Evolutionary conservation across 1,140 invertebrate species (phyloP).

Genomic region (Vanessa atalanta): DNA sequence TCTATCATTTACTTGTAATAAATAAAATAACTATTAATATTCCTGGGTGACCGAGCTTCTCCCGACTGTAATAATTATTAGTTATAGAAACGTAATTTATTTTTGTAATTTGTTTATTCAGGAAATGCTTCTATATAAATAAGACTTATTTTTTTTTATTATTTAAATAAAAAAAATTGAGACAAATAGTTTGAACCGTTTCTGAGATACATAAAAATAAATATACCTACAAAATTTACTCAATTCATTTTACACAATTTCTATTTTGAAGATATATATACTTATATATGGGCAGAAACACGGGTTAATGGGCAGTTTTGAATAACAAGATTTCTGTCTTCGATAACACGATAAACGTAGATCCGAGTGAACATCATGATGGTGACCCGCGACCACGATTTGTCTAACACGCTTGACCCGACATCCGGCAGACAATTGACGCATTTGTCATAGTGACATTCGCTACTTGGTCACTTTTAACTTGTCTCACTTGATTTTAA

Average conservation of each 20-base stretch:
- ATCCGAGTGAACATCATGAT: slow-evolving; percentile 20
- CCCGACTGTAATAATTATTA: no score
- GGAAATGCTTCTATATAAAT: no score
- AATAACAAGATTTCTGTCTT: background rate
- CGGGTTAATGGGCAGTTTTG: background rate
- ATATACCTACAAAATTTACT: no score
- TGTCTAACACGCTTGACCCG: slow-evolving; percentile 28
- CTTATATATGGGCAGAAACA: background rate
- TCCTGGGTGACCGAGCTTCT: no score
- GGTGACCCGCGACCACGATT: slow-evolving; percentile 29
- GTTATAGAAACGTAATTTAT: no score
- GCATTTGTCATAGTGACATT: slow-evolving; percentile 56
- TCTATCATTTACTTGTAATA: no score
- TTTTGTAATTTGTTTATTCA: no score
- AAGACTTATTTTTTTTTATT: no score
- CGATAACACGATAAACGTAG: slow-evolving; percentile 16
- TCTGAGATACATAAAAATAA: no score
- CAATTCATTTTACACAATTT: no score
- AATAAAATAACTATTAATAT: no score
- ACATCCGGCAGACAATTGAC: slow-evolving; percentile 60
- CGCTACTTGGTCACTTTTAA: slow-evolving; percentile 29
- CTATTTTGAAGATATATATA: background rate
- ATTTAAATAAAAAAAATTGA: background rate
- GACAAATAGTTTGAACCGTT: no score
- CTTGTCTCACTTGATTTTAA: slow-evolving; percentile 15